Evolutionary conservation across 1,140 invertebrate genomes (phyloP).

Genomic region (Pararge aegeria): DNA sequence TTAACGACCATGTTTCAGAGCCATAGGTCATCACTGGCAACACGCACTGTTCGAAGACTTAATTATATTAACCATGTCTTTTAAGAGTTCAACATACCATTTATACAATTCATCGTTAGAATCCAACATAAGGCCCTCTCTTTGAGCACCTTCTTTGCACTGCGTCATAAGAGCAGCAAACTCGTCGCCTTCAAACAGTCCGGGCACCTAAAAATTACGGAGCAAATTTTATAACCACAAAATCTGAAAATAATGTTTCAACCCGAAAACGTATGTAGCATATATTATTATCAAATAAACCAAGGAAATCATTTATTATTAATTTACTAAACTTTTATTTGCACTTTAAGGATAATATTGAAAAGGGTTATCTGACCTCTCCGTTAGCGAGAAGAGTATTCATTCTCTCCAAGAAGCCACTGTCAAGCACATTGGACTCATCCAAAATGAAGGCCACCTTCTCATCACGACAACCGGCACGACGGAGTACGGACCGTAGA

Average conservation of each 20-base stretch:
- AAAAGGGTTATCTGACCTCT: conserved; percentile 80
- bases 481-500: conserved; percentile 93
- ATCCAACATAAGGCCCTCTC: conserved; percentile 99
- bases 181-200: conserved; percentile 96
- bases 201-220: conserved; percentile 86
- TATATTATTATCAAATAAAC: too few species aligned
- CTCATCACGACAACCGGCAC: conserved; percentile 98
- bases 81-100: conserved; percentile 82
- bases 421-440: conserved; percentile 99
- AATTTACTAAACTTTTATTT: background rate
- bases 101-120: conserved; percentile 99
- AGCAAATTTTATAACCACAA: too few species aligned
- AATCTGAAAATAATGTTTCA: too few species aligned
- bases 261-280: too few species aligned
- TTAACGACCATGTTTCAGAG: too few species aligned
- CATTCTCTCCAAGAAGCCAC: conserved; percentile 99
- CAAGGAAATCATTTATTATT: too few species aligned
- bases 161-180: conserved; percentile 99
- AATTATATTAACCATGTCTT: too few species aligned
- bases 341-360: background rate
- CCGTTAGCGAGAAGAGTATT: conserved; percentile 99
- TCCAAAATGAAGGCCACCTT: conserved; percentile 99
- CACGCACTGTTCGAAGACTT: too few species aligned
- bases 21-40: too few species aligned
- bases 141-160: conserved; percentile 98